A percentile compares a stretch with the other conserved stretches of the same genome.
These are phyloP conservation scores for Hypena proboscidalis DNA, from an alignment of 2,888 invertebrate species.

Conservation along the genomic window DNA sequence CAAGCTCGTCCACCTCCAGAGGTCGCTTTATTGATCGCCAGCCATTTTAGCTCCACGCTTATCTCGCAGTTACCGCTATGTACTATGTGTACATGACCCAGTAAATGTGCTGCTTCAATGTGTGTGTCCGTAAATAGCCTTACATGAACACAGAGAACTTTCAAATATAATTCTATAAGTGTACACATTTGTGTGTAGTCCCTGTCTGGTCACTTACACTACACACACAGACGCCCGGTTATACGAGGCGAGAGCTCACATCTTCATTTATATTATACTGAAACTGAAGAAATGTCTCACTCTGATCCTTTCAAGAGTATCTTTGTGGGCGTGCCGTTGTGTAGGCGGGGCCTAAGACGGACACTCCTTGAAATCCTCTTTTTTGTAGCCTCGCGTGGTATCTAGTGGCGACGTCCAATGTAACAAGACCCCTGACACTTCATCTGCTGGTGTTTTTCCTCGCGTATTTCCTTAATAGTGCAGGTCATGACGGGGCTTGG, in stretches of 20 bases:
- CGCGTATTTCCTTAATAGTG: conserved; percentile 15
- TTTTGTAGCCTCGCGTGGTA: conserved; percentile 77
- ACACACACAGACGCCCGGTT: conserved; percentile 33
- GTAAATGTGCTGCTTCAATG: conserved; percentile 24
- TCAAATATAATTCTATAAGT: conserved; percentile 18
- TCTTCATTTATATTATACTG: conserved; percentile 62
- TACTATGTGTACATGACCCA: conserved; percentile 22
- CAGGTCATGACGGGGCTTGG: conserved; percentile 47
- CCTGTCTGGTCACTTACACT: conserved; percentile 12
- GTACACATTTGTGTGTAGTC: conserved; percentile 2
- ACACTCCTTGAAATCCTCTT: conserved; percentile 83
- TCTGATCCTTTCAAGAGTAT: conserved; percentile 62
- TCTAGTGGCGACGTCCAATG: conserved; percentile 71
- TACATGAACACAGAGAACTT: conserved; percentile 24
- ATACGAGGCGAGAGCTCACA: conserved; percentile 45
- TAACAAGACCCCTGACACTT: conserved; percentile 60
- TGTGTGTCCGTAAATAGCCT: conserved; percentile 23
- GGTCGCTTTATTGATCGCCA: conserved; percentile 45
- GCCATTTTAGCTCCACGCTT: conserved; percentile 35
- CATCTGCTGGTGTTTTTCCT: conserved; percentile 39
- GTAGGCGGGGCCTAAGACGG: conserved; percentile 75
- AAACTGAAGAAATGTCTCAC: conserved; percentile 75
- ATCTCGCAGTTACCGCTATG: conserved; percentile 36
- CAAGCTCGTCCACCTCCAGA: conserved; percentile 13
- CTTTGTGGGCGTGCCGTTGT: conserved; percentile 73